phyloP scores from a whole-genome alignment of 2,113 vertebrate species.

The Sialia sialis region DNA sequence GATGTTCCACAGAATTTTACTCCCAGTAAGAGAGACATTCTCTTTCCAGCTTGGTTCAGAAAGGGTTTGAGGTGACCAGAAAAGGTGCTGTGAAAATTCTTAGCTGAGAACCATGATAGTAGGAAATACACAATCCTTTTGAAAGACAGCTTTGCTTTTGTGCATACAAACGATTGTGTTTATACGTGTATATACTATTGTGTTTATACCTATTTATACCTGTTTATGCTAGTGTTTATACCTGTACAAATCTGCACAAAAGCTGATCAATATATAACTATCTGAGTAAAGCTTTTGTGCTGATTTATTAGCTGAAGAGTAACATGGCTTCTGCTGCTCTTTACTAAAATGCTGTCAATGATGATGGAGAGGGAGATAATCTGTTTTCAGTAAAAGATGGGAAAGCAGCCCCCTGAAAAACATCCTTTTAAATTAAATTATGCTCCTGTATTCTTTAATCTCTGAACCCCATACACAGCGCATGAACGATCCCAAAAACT shows the following conservation, averaged over 20 bases:
- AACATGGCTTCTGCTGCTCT: not conserved
- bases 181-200: not conserved
- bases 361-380: not conserved
- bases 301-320: not conserved
- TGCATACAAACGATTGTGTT: not conserved
- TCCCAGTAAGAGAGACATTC: not conserved
- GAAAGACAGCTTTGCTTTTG: not conserved
- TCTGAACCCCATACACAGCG: not conserved
- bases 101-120: not conserved
- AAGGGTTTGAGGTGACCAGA: not conserved
- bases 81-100: not conserved
- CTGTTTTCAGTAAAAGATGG: not conserved
- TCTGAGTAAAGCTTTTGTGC: not conserved
- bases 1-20: not conserved
- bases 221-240: too few relatives aligned
- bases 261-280: not conserved
- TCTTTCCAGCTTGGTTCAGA: not conserved
- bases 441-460: not conserved
- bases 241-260: not conserved
- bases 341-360: not conserved
- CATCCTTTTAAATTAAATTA: not conserved
- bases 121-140: not conserved
- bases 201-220: too few relatives aligned
- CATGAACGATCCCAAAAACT: not conserved
- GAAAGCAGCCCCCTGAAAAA: not conserved